A percentile compares a stretch with the other conserved stretches of the same genome.
phyloP scores from a whole-genome alignment of 2,888 invertebrate genomes.

The Micoletzkya japonica region DNA sequence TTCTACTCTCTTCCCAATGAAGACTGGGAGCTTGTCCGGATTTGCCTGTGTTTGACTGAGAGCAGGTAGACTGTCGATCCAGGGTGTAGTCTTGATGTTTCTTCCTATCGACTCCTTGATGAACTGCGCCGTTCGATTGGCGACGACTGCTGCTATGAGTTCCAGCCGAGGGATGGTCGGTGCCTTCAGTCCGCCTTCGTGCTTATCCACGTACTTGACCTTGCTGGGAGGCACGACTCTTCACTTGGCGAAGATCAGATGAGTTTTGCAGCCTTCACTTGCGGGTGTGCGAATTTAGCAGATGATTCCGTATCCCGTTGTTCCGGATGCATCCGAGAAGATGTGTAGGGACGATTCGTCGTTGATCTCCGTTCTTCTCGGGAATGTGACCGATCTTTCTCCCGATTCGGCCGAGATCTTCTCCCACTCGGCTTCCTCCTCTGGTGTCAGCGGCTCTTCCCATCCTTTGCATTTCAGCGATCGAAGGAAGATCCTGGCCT shows the following conservation, averaged over 20 bases:
- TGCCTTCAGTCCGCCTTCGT: neutral
- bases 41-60: slow-evolving; percentile 29
- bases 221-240: slow-evolving; percentile 3
- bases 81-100: slow-evolving; percentile 9
- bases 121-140: neutral
- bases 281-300: slow-evolving; percentile 10
- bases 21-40: neutral
- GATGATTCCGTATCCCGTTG: slow-evolving; percentile 3
- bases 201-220: neutral
- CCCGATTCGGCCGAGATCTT: neutral
- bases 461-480: too few species aligned
- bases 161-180: neutral
- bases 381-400: neutral
- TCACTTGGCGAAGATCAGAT: slow-evolving; percentile 27
- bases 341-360: neutral
- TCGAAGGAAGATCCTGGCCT: neutral
- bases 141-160: neutral
- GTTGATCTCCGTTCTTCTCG: neutral
- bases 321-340: slow-evolving; percentile 29
- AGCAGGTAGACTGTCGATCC: slow-evolving; percentile 27
- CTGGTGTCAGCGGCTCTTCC: slow-evolving; percentile 7
- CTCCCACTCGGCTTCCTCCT: slow-evolving; percentile 17
- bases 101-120: neutral
- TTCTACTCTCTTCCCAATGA: neutral
- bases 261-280: neutral